Evolutionary conservation across 2,797 vertebrate genomes (phyloP).

Genomic region (Sylvia borin): DNA sequence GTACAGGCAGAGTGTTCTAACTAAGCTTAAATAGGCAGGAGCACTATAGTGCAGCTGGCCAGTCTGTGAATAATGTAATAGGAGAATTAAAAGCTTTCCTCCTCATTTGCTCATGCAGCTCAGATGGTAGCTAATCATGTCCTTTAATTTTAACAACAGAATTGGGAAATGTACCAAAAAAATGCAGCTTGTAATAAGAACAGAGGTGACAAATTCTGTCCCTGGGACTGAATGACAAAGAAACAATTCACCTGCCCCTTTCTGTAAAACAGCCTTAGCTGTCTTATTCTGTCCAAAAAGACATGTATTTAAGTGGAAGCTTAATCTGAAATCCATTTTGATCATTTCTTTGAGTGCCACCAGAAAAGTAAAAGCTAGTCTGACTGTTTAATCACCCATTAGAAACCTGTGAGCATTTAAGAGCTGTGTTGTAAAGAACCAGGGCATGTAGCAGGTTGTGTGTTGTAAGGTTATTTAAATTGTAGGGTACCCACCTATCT

Average conservation of each 20-base stretch:
- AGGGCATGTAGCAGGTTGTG: background rate
- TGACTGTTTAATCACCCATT: constrained; percentile 39
- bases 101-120: constrained; percentile 8
- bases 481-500: constrained; percentile 9
- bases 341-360: constrained; percentile 43
- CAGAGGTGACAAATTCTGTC: background rate
- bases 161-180: constrained; percentile 35
- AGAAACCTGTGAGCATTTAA: constrained; percentile 12
- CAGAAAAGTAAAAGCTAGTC: constrained; percentile 55
- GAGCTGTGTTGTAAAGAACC: background rate
- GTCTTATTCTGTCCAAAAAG: background rate
- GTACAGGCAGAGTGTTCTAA: background rate
- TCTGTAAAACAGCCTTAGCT: background rate
- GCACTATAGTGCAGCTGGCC: constrained; percentile 17
- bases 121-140: constrained; percentile 50
- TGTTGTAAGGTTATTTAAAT: constrained; percentile 1
- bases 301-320: constrained; percentile 29
- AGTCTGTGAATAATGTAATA: background rate
- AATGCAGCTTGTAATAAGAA: background rate
- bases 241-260: background rate
- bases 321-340: constrained; percentile 20
- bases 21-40: constrained; percentile 18
- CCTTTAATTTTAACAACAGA: constrained; percentile 43
- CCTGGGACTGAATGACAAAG: background rate
- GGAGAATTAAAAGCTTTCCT: constrained; percentile 46